Conservation (phyloP, 2,113 vertebrate genomes). For the Phalacrocorax carbo region DNA sequence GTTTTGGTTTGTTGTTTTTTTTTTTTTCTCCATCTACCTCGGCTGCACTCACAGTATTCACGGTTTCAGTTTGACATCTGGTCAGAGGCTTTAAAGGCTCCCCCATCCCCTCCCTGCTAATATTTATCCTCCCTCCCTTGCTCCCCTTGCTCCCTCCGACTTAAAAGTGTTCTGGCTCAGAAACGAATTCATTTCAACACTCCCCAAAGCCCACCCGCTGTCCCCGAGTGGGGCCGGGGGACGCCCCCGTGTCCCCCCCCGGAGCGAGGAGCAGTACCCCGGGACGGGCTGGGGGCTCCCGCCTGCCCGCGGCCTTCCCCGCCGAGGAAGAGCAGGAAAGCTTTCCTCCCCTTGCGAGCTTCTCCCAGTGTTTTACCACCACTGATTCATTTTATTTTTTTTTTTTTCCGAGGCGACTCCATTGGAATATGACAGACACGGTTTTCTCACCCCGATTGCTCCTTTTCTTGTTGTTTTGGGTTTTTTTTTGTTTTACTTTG, state of each 20-base stretch:
- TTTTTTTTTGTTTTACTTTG: not conserved
- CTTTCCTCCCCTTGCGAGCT: not conserved
- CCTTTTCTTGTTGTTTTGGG: no score
- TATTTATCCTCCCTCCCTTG: not conserved
- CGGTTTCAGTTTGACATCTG: constrained; percentile 46
- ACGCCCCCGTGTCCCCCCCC: not conserved
- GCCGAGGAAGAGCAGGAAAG: not conserved
- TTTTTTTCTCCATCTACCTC: constrained; percentile 89
- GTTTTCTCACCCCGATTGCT: not conserved
- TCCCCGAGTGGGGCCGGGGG: no score
- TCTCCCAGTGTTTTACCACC: not conserved
- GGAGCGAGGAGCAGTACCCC: not conserved
- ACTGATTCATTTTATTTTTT: not conserved
- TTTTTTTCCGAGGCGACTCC: not conserved
- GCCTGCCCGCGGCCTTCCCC: not conserved
- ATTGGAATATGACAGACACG: constrained; percentile 12
- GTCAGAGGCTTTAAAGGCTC: constrained; percentile 50
- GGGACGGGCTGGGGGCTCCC: not conserved
- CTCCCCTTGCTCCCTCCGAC: not conserved
- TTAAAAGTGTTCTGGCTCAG: constrained; percentile 60
- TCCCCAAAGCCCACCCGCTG: not conserved
- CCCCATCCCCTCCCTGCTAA: not conserved
- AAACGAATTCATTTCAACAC: constrained; percentile 41
- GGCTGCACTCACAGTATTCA: constrained; percentile 86
- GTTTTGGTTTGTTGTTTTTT: constrained; percentile 71